A percentile compares a stretch with the other conserved stretches of the same genome.
Evolutionary conservation across 1,140 invertebrate genomes (phyloP).

Genomic region (Drosophila nasuta): DNA sequence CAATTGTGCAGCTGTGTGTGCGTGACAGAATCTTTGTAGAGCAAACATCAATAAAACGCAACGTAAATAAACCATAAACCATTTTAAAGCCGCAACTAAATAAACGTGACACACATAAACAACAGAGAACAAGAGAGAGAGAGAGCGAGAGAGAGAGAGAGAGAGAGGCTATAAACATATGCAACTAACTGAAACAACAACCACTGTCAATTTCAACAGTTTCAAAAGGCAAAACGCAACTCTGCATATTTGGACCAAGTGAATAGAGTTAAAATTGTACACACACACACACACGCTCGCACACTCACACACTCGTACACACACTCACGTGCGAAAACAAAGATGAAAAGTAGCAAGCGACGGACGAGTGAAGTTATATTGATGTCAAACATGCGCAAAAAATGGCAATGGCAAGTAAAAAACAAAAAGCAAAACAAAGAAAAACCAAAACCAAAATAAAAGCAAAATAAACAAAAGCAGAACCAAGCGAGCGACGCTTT

Average conservation of each 20-base stretch:
- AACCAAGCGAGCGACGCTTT: slow-evolving; percentile 62
- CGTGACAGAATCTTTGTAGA: slow-evolving; percentile 24
- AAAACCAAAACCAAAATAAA: slow-evolving; percentile 22
- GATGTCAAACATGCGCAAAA: slow-evolving; percentile 76
- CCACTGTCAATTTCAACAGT: slow-evolving; percentile 71
- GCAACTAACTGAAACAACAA: slow-evolving; percentile 36
- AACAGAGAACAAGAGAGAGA: background rate
- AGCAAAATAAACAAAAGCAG: slow-evolving; percentile 49
- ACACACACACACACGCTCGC: slow-evolving; percentile 13
- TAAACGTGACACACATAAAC: slow-evolving; percentile 51
- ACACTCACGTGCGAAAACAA: slow-evolving; percentile 23
- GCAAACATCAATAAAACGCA: slow-evolving; percentile 40
- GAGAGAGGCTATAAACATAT: slow-evolving; percentile 39
- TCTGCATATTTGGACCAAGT: slow-evolving; percentile 69
- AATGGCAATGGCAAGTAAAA: slow-evolving; percentile 29
- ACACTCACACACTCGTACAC: slow-evolving; percentile 3
- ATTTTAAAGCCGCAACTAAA: slow-evolving; percentile 52
- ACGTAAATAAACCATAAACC: slow-evolving; percentile 48
- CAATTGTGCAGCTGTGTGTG: background rate
- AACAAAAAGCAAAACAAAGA: background rate
- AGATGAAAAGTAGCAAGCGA: slow-evolving; percentile 36
- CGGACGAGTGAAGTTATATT: slow-evolving; percentile 70
- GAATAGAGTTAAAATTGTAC: slow-evolving; percentile 55
- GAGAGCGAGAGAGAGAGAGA: too few species aligned
- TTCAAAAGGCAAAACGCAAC: slow-evolving; percentile 67